These are phyloP conservation scores for Psilanteris sp. DNA, from an alignment of 1,140 invertebrate genomes.

Conservation along the genomic window DNA sequence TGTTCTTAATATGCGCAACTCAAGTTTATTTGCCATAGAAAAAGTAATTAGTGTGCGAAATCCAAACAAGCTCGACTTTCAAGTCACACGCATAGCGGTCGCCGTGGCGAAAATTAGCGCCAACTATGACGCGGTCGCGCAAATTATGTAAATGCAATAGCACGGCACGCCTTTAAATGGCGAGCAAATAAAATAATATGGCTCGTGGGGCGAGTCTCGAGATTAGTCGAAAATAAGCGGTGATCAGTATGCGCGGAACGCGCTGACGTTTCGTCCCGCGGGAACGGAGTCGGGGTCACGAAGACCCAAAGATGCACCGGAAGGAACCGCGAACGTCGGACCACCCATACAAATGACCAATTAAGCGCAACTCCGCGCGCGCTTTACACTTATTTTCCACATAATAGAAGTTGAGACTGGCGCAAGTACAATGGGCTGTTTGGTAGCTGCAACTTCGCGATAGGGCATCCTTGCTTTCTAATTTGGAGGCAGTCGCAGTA, in stretches of 20 bases:
- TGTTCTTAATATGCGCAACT: background rate
- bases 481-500: background rate
- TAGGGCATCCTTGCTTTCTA: background rate
- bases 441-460: background rate
- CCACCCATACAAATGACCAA: conserved; percentile 63
- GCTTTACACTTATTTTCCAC: conserved; percentile 41
- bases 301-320: conserved; percentile 38
- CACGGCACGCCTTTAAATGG: conserved; percentile 38
- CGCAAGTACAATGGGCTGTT: conserved; percentile 10
- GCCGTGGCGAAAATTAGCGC: conserved; percentile 22
- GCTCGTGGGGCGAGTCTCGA: conserved; percentile 27
- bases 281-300: conserved; percentile 12
- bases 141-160: conserved; percentile 47
- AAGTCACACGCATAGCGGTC: conserved; percentile 2
- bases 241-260: conserved; percentile 61
- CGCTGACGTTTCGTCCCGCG: conserved; percentile 41
- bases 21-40: conserved; percentile 6
- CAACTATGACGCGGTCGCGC: conserved; percentile 43
- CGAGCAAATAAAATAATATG: conserved; percentile 43
- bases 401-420: conserved; percentile 10
- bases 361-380: conserved; percentile 39
- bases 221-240: conserved; percentile 51
- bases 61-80: conserved; percentile 28
- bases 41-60: conserved; percentile 12
- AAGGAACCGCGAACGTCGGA: conserved; percentile 56